Percentiles rank a stretch among this genome's conserved stretches.
Evolutionary conservation across 2,797 vertebrate species (phyloP).

Genomic region (Sorex maritimensis): DNA sequence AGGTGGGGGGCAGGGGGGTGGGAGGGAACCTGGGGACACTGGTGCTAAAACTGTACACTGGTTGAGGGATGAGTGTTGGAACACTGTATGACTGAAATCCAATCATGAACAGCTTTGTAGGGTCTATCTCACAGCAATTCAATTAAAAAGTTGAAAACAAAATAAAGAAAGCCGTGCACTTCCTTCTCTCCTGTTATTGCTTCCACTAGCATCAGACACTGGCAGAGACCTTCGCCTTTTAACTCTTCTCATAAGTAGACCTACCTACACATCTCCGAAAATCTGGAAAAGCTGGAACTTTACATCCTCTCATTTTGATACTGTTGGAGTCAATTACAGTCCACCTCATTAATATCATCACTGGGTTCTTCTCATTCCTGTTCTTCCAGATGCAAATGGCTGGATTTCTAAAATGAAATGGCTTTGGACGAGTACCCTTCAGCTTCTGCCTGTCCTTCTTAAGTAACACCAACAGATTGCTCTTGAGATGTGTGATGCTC

Average conservation of each 20-base stretch:
- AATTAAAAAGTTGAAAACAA: too few relatives aligned
- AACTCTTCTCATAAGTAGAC: neutral
- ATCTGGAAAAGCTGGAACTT: neutral
- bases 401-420: slow-evolving; percentile 1
- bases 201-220: neutral
- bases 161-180: neutral
- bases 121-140: too few relatives aligned
- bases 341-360: slow-evolving; percentile 1
- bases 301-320: neutral
- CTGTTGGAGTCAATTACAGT: neutral
- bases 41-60: too few relatives aligned
- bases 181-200: neutral
- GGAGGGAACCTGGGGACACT: too few relatives aligned
- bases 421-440: neutral
- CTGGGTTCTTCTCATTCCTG: neutral
- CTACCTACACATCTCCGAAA: neutral
- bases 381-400: neutral
- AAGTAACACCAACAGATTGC: neutral
- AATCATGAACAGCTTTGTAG: too few relatives aligned
- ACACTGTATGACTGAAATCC: too few relatives aligned
- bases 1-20: too few relatives aligned
- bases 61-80: too few relatives aligned
- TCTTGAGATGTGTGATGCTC: neutral
- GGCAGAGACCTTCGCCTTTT: neutral
- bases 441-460: neutral